A percentile compares a stretch with the other conserved stretches of the same genome.
These are phyloP conservation scores for Petrocephalus zakoni DNA, from an alignment of 2,113 vertebrate genomes.

Conservation along the genomic window DNA sequence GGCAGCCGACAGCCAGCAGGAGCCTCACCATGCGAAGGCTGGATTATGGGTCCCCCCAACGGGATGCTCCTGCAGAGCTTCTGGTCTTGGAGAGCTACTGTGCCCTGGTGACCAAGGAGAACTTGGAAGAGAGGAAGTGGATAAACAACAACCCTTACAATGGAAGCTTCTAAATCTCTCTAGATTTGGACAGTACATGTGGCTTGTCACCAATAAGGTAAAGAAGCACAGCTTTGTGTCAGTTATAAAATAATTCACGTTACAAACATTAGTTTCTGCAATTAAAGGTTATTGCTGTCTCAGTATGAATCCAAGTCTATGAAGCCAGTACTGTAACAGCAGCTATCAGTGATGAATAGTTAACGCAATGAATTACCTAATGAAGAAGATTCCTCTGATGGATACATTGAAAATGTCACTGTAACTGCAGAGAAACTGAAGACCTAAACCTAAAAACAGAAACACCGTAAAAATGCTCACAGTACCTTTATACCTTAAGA, in stretches of 20 bases:
- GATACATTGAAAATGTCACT: not conserved
- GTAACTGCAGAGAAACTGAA: not conserved
- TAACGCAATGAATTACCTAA: not conserved
- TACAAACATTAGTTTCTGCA: not conserved
- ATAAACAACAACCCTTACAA: constrained; percentile 29
- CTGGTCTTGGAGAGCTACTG: constrained; percentile 41
- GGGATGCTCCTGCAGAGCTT: constrained; percentile 14
- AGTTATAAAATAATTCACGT: not conserved
- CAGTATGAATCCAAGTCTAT: not conserved
- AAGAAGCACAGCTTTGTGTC: not conserved
- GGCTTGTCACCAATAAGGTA: not conserved
- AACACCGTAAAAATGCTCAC: not conserved
- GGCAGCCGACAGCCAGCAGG: constrained; percentile 18
- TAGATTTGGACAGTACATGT: not conserved
- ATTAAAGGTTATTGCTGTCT: not conserved
- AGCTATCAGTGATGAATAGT: not conserved
- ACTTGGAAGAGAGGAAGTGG: constrained; percentile 32
- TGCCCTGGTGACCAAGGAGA: constrained; percentile 31
- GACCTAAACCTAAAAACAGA: not conserved
- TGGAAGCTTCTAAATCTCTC: not conserved
- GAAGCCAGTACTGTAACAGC: not conserved
- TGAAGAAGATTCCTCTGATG: not conserved
- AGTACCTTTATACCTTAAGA: not conserved
- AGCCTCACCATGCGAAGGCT: constrained; percentile 30
- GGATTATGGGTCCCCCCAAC: constrained; percentile 9